Evolutionary conservation across 37 sponge, comb jelly and placozoan genomes (phyloP).

Genomic region (Lycopodina hypogea): DNA sequence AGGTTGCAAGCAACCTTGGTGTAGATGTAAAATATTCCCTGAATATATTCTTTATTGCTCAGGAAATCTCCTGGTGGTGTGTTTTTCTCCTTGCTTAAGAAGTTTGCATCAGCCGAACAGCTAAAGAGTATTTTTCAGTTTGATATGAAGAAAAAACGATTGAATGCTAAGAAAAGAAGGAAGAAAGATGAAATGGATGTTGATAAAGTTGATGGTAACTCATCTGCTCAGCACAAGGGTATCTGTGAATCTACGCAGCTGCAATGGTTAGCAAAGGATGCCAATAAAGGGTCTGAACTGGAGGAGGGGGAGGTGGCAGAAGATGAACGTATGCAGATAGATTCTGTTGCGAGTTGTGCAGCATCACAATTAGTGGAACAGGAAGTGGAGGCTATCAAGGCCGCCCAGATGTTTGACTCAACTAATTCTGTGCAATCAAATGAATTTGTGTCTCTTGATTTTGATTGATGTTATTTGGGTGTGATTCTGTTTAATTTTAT

Average conservation of each 20-base stretch:
- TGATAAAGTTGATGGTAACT: neutral
- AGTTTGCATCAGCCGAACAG: constrained; percentile 16
- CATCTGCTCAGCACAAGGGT: too few species aligned
- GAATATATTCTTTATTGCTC: neutral
- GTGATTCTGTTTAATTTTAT: too few species aligned
- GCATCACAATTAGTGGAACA: too few species aligned
- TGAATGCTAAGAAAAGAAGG: neutral
- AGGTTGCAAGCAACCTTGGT: neutral
- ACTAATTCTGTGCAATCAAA: too few species aligned
- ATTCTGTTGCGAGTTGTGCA: too few species aligned
- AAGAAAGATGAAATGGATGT: neutral
- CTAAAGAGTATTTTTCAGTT: constrained; percentile 25
- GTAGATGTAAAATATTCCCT: neutral
- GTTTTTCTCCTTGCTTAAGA: constrained; percentile 48
- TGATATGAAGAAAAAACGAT: neutral
- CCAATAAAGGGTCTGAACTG: neutral
- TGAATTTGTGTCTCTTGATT: too few species aligned
- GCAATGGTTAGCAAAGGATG: neutral
- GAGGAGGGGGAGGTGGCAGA: neutral
- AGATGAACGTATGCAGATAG: neutral
- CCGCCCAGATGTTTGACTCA: too few species aligned
- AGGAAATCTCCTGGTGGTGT: constrained; percentile 59
- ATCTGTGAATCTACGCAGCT: neutral
- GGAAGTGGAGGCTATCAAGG: too few species aligned
- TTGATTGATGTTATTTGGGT: too few species aligned